These are phyloP conservation scores for Donacobius atricapilla DNA, from an alignment of 2,113 vertebrate genomes.

Conservation along the genomic window DNA sequence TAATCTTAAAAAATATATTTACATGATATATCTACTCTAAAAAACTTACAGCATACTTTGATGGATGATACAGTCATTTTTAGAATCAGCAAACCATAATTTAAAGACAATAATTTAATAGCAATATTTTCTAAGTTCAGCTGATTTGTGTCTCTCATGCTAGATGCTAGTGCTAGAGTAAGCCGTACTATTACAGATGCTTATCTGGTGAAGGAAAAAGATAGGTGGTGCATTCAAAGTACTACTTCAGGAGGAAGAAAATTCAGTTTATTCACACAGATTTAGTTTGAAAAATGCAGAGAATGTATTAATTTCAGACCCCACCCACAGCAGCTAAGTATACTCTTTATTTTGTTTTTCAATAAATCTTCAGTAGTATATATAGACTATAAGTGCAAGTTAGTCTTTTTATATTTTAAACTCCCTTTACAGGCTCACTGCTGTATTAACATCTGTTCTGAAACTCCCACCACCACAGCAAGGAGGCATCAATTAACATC, in stretches of 20 bases:
- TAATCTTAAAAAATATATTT: conserved; percentile 6
- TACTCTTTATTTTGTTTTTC: conserved; percentile 37
- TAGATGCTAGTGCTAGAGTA: neutral
- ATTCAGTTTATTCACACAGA: neutral
- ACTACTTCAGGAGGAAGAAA: neutral
- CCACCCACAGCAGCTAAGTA: neutral
- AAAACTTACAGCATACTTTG: conserved; percentile 23
- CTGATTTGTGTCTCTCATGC: neutral
- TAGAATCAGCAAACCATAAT: conserved; percentile 32
- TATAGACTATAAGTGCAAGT: conserved; percentile 32
- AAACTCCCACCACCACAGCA: conserved; percentile 29
- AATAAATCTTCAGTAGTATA: conserved; percentile 2
- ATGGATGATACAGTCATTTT: conserved; percentile 34
- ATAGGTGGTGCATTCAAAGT: neutral
- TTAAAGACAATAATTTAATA: conserved; percentile 50
- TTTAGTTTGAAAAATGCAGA: neutral
- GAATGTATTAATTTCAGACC: neutral
- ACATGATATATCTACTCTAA: neutral
- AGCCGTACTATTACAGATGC: neutral
- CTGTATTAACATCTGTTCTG: conserved; percentile 55
- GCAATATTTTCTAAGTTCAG: conserved; percentile 28
- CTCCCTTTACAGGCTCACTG: conserved; percentile 16
- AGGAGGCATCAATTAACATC: conserved; percentile 57
- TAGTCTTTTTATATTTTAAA: conserved; percentile 24
- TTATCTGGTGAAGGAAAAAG: neutral